Evolutionary conservation across 2,113 vertebrate species (phyloP).

Genomic region (Andinoacara biseriatus): DNA sequence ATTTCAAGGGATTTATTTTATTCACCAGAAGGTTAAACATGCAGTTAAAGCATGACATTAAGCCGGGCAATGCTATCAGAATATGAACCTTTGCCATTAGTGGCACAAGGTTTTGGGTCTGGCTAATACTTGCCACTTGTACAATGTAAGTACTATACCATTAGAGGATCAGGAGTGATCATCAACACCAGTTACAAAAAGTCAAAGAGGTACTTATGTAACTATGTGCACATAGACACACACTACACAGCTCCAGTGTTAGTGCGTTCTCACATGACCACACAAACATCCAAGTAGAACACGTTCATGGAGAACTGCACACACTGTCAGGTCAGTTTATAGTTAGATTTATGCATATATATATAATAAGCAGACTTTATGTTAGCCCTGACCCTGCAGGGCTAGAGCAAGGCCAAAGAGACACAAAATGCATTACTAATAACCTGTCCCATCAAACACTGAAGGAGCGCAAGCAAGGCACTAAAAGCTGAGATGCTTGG

Average conservation of each 20-base stretch:
- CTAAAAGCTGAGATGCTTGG: neutral
- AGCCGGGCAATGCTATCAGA: conserved; percentile 9
- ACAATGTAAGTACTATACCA: neutral
- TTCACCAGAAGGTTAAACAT: conserved; percentile 52
- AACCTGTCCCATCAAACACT: conserved; percentile 43
- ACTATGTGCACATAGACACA: neutral
- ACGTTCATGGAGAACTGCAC: neutral
- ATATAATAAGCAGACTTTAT: conserved; percentile 56
- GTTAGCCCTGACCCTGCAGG: conserved; percentile 69
- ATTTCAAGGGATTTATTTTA: conserved; percentile 64
- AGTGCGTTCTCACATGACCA: neutral
- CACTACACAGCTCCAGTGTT: neutral
- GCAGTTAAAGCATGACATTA: conserved; percentile 12
- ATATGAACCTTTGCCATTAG: neutral
- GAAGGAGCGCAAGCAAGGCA: neutral
- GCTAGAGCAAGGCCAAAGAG: conserved; percentile 69
- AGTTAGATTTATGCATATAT: conserved; percentile 76
- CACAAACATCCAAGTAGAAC: conserved; percentile 2
- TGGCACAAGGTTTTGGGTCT: neutral
- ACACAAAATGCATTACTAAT: conserved; percentile 68
- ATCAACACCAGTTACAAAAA: neutral
- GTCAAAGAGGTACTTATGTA: neutral
- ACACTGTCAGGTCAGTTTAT: conserved; percentile 31
- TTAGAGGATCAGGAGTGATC: neutral
- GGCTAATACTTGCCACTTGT: conserved; percentile 9